Evolutionary conservation across 2,113 vertebrate species (phyloP).

Genomic region (Amblyornis subalaris): DNA sequence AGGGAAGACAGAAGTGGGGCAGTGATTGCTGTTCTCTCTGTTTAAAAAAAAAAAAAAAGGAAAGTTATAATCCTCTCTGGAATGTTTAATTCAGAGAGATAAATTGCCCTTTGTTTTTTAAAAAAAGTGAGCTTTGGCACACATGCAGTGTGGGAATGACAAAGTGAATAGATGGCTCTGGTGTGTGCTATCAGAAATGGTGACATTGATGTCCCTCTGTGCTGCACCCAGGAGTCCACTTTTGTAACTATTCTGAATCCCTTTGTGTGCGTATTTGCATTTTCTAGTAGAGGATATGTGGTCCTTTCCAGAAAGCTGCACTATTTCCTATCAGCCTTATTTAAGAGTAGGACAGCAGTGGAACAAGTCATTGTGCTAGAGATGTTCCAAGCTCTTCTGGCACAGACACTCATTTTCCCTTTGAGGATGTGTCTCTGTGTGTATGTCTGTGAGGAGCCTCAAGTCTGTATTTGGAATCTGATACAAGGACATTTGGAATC

Average conservation of each 20-base stretch:
- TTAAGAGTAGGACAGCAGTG: background rate
- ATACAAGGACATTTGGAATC: background rate
- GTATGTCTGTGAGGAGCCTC: background rate
- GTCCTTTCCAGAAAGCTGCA: background rate
- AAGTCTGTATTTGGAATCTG: background rate
- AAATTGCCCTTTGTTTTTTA: background rate
- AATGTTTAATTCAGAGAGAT: background rate
- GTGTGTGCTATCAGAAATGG: background rate
- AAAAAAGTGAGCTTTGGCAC: conserved; percentile 1
- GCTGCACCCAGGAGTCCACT: background rate
- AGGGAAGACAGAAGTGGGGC: background rate
- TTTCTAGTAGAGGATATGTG: background rate
- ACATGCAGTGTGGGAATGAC: background rate
- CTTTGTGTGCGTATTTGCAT: background rate
- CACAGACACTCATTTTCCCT: background rate
- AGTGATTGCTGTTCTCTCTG: background rate
- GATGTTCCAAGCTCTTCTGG: background rate
- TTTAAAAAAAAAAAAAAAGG: background rate
- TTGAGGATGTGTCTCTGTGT: background rate
- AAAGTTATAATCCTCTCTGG: background rate
- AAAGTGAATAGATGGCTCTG: background rate
- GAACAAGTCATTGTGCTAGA: background rate
- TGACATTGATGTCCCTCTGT: background rate
- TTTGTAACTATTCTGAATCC: background rate
- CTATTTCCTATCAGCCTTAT: background rate